phyloP scores from a whole-genome alignment of 2,797 vertebrate species.

The Linurgus olivaceus region DNA sequence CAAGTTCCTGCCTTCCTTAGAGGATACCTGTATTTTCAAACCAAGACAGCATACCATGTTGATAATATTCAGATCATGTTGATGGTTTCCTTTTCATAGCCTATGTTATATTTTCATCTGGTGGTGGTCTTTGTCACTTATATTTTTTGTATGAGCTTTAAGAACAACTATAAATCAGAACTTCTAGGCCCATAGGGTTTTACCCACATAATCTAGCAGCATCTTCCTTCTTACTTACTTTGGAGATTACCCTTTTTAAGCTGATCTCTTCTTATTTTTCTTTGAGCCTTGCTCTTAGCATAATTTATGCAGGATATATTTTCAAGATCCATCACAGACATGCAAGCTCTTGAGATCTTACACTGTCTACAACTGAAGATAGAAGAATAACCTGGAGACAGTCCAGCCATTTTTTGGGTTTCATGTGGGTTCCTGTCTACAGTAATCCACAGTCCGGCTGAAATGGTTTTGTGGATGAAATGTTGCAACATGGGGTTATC shows the following conservation, averaged over 20 bases:
- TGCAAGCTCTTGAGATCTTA: background rate
- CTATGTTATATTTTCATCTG: background rate
- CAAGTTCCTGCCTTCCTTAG: background rate
- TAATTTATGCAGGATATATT: background rate
- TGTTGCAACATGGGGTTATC: background rate
- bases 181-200: background rate
- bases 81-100: background rate
- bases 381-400: background rate
- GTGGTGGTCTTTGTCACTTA: background rate
- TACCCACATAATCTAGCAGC: background rate
- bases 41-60: background rate
- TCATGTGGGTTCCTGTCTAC: background rate
- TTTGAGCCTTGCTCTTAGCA: background rate
- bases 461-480: background rate
- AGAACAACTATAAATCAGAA: background rate
- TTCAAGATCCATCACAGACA: background rate
- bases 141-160: background rate
- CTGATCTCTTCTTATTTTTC: background rate
- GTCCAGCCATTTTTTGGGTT: background rate
- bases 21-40: background rate
- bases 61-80: background rate
- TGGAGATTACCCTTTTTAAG: background rate
- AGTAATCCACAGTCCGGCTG: background rate
- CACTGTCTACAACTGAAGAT: background rate
- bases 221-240: background rate